Conservation (phyloP, 2,113 vertebrate genomes). For the Sarotherodon lohbergeri region DNA sequence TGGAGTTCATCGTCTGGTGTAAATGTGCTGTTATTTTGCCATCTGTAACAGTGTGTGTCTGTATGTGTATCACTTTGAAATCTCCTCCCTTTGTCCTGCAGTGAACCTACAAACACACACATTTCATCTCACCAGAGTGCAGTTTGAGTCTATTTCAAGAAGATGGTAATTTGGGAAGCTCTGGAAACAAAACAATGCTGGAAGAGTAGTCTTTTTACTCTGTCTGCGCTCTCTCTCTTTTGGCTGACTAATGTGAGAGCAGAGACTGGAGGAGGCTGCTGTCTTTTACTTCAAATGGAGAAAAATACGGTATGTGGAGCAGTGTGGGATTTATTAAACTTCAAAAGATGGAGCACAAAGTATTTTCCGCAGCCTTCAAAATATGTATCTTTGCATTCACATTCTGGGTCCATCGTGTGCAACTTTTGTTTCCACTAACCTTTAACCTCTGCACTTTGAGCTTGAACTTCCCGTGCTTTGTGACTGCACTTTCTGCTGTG, state of each 20-base stretch:
- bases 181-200: conserved; percentile 36
- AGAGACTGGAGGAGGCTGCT: background rate
- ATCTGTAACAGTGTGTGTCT: background rate
- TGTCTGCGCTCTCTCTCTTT: background rate
- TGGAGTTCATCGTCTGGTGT: background rate
- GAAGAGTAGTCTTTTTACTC: background rate
- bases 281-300: background rate
- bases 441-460: background rate
- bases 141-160: conserved; percentile 47
- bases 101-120: conserved; percentile 16
- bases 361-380: background rate
- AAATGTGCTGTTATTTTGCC: background rate
- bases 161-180: conserved; percentile 52
- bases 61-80: conserved; percentile 11
- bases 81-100: conserved; percentile 5
- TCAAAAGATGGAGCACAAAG: background rate
- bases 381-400: background rate
- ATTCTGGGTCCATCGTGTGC: background rate
- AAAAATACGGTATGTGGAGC: background rate
- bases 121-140: conserved; percentile 19
- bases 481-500: background rate
- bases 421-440: background rate
- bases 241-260: background rate
- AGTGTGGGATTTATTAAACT: background rate
- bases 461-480: background rate